Evolutionary conservation across 2,888 invertebrate species (phyloP).

Genomic region (Oscheius sp.): DNA sequence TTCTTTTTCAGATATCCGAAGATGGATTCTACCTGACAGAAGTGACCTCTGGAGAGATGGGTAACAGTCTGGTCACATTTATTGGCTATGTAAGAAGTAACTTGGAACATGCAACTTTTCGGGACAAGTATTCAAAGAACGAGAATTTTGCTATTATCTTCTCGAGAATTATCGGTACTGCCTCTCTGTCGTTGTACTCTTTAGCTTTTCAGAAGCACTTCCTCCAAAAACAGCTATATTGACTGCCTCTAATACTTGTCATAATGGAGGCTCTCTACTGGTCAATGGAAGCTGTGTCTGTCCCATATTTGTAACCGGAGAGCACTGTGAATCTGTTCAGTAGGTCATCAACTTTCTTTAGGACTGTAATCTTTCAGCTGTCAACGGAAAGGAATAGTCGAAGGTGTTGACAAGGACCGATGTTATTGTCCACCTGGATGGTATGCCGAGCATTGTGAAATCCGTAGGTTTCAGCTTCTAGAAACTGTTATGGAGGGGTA

Average conservation of each 20-base stretch:
- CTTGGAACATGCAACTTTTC: background rate
- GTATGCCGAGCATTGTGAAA: conserved; percentile 45
- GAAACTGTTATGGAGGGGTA: too few relatives aligned
- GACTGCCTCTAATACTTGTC: background rate
- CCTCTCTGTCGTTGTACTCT: background rate
- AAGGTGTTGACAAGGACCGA: conserved; percentile 35
- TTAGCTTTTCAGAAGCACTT: background rate
- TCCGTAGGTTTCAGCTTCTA: conserved; percentile 19
- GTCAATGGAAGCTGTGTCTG: conserved; percentile 38
- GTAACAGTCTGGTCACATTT: background rate
- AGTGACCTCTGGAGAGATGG: background rate
- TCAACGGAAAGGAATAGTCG: conserved; percentile 41
- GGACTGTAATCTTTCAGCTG: conserved; percentile 37
- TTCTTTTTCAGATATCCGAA: background rate
- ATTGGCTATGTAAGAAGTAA: background rate
- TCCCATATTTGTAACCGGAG: conserved; percentile 39
- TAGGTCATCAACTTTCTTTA: conserved; percentile 18
- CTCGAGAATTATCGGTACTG: background rate
- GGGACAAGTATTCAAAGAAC: background rate
- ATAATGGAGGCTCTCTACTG: conserved; percentile 14
- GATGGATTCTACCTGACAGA: background rate
- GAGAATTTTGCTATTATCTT: background rate
- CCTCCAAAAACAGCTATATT: background rate
- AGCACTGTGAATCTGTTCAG: conserved; percentile 42
- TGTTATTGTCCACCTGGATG: conserved; percentile 50